phyloP scores from a whole-genome alignment of 2,113 vertebrate species.

The Herpetotheres cachinnans region DNA sequence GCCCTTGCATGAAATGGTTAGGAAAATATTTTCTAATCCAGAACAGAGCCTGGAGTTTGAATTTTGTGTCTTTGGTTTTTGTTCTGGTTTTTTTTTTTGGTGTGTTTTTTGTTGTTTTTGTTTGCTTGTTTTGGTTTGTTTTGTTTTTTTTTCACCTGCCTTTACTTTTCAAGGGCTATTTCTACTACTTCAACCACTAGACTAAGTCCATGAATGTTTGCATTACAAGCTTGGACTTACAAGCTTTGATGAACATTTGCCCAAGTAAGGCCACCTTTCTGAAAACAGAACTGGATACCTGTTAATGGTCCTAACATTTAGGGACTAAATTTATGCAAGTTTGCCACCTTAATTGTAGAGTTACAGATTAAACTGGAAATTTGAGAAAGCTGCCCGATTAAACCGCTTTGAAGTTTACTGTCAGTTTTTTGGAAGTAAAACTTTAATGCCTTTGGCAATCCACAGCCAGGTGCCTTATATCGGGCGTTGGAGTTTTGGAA shows the following conservation, averaged over 20 bases:
- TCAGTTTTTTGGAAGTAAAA: background rate
- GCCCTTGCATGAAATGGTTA: background rate
- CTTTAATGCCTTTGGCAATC: background rate
- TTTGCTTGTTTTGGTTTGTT: background rate
- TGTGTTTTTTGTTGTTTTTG: too few relatives aligned
- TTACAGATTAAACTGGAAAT: background rate
- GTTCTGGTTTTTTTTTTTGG: background rate
- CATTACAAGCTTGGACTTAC: background rate
- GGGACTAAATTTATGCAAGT: background rate
- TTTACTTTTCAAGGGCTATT: background rate
- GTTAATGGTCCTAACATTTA: background rate
- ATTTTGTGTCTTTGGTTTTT: background rate
- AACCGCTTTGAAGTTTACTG: background rate
- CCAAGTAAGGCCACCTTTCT: background rate
- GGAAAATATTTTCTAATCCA: background rate
- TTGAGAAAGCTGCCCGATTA: background rate
- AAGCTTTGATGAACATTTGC: rapidly evolving
- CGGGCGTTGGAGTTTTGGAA: background rate
- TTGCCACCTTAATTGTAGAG: background rate
- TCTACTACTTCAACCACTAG: background rate
- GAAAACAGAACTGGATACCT: background rate
- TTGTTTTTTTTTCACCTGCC: background rate
- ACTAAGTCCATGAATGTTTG: background rate
- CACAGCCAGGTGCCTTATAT: background rate
- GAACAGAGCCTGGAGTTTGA: background rate